Base-by-base conservation (phyloP, 2,888 invertebrate species). In the Hypercompe scribonia region DNA sequence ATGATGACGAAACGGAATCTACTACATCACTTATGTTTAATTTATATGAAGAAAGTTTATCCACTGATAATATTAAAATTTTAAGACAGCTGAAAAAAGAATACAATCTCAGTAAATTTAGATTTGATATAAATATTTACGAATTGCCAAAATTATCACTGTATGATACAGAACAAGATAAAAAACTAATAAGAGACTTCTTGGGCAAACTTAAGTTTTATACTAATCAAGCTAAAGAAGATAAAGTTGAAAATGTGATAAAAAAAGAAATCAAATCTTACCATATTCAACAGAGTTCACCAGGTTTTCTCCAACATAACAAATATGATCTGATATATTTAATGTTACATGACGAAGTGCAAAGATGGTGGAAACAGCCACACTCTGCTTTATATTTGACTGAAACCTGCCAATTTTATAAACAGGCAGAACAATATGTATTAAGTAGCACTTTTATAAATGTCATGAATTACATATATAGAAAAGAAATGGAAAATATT, bases 161-260 rank as follows among this genome's bases (percentile, higher is more conserved):
- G 39, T 54, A 73, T 68, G 64, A 74, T 34, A 66, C 71, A 0
- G 65, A 74, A 15, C 42, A 73, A 11, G 83, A 83, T n/a, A 65
- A 50, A 61, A 67, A 64, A 3, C 65, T 80, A 28, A 74, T 82
- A 18, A 33, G 34, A 10, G 64, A 70, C 2, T 81, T 81, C 71
- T 70, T 82, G 11, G 18, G 4, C 13, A 73, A 80, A 34, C 74
- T 85, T 24, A 65, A 65, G 28, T 81, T 86, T 75, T 84, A 79
- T 65, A 84, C 85, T 10, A 83, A 84, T 77, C 85, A 86, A 76
- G 81, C 80, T 2, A 78, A 74, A 46, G 84, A 86, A 71, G 81
- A 81, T 31, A 75, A 78, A 8, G 78, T 86, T 28, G 84, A 84
- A 81, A 66, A 15, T 1, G 67, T 83, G 70, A 69, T 82, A 21